phyloP scores from a whole-genome alignment of 1,140 invertebrate genomes.

The Drosophila athabasca region DNA sequence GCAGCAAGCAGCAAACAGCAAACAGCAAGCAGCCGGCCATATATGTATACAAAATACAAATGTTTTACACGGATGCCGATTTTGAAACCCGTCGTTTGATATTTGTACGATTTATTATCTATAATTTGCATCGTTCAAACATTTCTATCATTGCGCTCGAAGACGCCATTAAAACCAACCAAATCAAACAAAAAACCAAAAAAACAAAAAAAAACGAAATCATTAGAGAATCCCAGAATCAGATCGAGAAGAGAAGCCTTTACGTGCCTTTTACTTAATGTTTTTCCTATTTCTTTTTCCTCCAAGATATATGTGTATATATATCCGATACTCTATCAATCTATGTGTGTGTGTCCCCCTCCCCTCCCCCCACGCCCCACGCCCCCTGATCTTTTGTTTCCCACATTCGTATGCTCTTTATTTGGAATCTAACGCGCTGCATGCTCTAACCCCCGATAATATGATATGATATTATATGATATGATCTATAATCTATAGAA shows the following conservation, averaged over 20 bases:
- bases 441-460: conserved; percentile 42
- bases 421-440: conserved; percentile 54
- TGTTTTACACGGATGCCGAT: conserved; percentile 9
- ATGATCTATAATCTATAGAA: conserved; percentile 57
- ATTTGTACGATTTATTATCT: conserved; percentile 30
- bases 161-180: conserved; percentile 6
- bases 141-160: conserved; percentile 77
- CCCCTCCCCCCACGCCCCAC: not conserved
- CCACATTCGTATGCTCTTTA: conserved; percentile 30
- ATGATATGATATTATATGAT: conserved; percentile 19
- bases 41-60: conserved; percentile 26
- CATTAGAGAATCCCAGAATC: not conserved
- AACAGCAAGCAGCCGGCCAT: conserved; percentile 3
- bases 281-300: conserved; percentile 28
- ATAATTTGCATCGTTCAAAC: conserved; percentile 72
- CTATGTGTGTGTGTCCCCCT: conserved; percentile 49
- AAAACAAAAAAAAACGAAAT: not conserved
- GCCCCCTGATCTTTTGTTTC: conserved; percentile 9
- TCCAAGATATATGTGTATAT: conserved; percentile 33
- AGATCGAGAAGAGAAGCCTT: conserved; percentile 45
- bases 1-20: conserved; percentile 13
- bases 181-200: conserved; percentile 3
- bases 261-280: conserved; percentile 72
- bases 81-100: conserved; percentile 19
- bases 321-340: conserved; percentile 29